Percentiles rank a stretch among this genome's conserved stretches.
These are phyloP conservation scores for Arrhopalites spinosus DNA, from an alignment of 2,888 invertebrate species.

Conservation along the genomic window DNA sequence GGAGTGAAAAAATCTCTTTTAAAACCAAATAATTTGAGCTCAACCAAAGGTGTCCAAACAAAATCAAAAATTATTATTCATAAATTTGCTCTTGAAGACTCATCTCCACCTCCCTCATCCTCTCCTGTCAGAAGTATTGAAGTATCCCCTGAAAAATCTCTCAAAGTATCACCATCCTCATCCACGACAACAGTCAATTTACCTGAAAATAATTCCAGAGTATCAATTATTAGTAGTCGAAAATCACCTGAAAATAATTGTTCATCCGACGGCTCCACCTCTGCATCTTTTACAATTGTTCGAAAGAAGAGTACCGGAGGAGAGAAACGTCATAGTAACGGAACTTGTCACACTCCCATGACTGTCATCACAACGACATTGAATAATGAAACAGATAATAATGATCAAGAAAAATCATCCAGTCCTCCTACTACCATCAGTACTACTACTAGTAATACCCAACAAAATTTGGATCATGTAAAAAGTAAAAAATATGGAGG, in stretches of 20 bases:
- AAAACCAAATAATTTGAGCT: slow-evolving; percentile 28
- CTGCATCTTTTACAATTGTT: neutral
- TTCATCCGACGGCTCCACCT: neutral
- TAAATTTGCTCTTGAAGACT: slow-evolving; percentile 29
- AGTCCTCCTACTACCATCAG: neutral
- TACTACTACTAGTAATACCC: neutral
- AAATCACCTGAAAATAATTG: neutral
- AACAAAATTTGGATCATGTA: neutral
- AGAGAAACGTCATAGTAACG: slow-evolving; percentile 8
- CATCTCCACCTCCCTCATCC: neutral
- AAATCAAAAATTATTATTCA: slow-evolving; percentile 34
- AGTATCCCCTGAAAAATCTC: neutral
- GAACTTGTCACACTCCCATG: neutral
- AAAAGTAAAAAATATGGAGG: neutral
- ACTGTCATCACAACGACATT: neutral
- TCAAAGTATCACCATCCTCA: neutral
- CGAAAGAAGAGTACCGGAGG: neutral
- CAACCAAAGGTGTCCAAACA: slow-evolving; percentile 24
- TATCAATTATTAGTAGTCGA: neutral
- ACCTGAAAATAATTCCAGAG: neutral
- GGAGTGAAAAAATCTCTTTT: slow-evolving; percentile 27
- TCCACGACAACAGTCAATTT: neutral
- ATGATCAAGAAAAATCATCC: no score
- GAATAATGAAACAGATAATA: neutral
- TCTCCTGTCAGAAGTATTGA: neutral